Evolutionary conservation across 2,888 invertebrate species (phyloP), one percentile per base, ranked within the genome.

Genomic region (Eristalis tenax): DNA sequence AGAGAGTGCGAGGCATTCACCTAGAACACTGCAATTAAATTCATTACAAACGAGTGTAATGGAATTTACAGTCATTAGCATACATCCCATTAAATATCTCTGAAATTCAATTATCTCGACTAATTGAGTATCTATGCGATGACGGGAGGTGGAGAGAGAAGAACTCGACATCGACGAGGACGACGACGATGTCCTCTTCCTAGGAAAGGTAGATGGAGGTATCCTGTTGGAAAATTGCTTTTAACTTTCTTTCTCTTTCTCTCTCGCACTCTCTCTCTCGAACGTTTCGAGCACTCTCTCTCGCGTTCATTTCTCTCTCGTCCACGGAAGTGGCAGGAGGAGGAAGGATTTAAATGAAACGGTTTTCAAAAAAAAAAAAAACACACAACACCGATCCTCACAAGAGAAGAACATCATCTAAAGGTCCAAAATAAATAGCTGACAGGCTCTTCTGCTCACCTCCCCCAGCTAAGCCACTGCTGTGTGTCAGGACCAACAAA

Each of bases 71-170:
- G 76, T 80, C 83, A 87, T 87, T 87, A 87, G 80, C 87, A 87
- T 87, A 87, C 87, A 83, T 87, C 87, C 87, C 69, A 87, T 87
- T 87, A 87, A 87, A 87, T 83, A 87, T 83, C 80, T 73, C 79
- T 79, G 71, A 83, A 87, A 87, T 87, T 87, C 87, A 87, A 87
- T 87, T 87, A 87, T 87, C 87, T 87, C 79, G 68, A 83, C 87
- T 87, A 87, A 87, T 87, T 83, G 87, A 87, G 87, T 87, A 87
- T 87, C 87, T 87, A 83, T 87, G 80, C 87, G 83, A 75, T 68
- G 76, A 73, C 50, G 63, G 65, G 4, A 8, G 23, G 13, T 4
- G 10, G 59, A 1, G 23, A 59, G 4, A 28, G 2, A 15, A 15
- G 15, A 43, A 15, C 43, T 15, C 43, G 15, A 15, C n/a, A 26